Conservation (phyloP, 92 coral and sea anemone species). For the Zoanthus solanderi region DNA sequence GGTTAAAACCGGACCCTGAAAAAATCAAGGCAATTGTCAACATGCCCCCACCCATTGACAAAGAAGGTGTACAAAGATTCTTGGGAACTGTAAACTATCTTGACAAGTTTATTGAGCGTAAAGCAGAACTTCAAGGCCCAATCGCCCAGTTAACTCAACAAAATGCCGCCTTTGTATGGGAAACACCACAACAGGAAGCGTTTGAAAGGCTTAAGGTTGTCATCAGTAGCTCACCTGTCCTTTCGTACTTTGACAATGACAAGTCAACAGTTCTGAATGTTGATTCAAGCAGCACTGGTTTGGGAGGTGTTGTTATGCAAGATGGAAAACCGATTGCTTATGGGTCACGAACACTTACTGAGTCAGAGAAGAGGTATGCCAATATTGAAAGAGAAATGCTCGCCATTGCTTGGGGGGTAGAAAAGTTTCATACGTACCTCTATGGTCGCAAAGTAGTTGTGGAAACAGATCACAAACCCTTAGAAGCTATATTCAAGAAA, state of each 20-base stretch:
- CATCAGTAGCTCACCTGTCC: conserved; percentile 42
- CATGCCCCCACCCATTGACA: conserved; percentile 8
- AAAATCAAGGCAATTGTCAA: not conserved
- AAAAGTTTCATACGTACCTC: not conserved
- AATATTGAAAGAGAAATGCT: not conserved
- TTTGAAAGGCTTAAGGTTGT: not conserved
- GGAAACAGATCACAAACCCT: too few relatives aligned
- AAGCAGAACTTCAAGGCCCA: not conserved
- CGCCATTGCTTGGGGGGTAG: not conserved
- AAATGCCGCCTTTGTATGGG: not conserved
- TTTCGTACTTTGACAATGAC: conserved; percentile 39
- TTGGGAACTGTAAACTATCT: not conserved
- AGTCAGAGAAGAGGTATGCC: not conserved
- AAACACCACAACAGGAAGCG: not conserved
- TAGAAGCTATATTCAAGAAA: too few relatives aligned
- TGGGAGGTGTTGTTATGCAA: not conserved
- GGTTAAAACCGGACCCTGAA: conserved; percentile 3
- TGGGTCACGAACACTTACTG: not conserved
- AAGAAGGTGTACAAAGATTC: conserved; percentile 4
- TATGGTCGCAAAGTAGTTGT: not conserved
- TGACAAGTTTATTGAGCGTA: conserved; percentile 1
- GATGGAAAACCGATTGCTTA: not conserved
- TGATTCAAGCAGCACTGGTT: not conserved
- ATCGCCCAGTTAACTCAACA: not conserved
- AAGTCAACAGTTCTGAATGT: not conserved